These are phyloP conservation scores for Ctenopoma multispine DNA, from an alignment of 2,797 vertebrate species.

Conservation along the genomic window DNA sequence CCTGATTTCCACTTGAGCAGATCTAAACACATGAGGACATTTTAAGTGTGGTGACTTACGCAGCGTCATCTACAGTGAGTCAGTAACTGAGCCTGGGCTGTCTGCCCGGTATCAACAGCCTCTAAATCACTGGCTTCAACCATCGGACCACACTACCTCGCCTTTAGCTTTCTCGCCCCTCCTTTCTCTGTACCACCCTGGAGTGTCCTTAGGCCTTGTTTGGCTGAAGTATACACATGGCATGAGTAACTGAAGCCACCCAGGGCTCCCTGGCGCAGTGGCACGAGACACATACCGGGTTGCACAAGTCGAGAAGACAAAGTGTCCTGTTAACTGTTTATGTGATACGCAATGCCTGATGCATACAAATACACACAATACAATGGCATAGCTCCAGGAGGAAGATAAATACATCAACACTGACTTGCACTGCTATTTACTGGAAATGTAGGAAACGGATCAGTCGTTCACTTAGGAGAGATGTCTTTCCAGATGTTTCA, in stretches of 20 bases:
- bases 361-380: slow-evolving; percentile 61
- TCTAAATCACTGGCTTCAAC: slow-evolving; percentile 84
- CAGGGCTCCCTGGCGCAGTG: slow-evolving; percentile 74
- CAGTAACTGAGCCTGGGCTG: slow-evolving; percentile 82
- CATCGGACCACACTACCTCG: slow-evolving; percentile 82
- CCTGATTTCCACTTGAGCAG: slow-evolving; percentile 84
- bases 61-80: slow-evolving; percentile 82
- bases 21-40: slow-evolving; percentile 84
- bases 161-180: slow-evolving; percentile 71
- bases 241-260: slow-evolving; percentile 82
- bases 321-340: slow-evolving; percentile 72
- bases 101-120: slow-evolving; percentile 85
- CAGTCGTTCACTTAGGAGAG: slow-evolving; percentile 46
- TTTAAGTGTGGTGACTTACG: slow-evolving; percentile 86
- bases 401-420: slow-evolving; percentile 53
- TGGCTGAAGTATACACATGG: slow-evolving; percentile 80
- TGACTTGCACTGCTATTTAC: slow-evolving; percentile 41
- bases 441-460: slow-evolving; percentile 55
- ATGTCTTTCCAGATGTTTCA: slow-evolving; percentile 64
- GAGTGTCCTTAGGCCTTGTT: slow-evolving; percentile 82
- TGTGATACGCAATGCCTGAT: slow-evolving; percentile 59
- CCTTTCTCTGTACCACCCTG: slow-evolving; percentile 78
- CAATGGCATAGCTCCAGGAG: slow-evolving; percentile 47
- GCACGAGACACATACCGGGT: slow-evolving; percentile 71
- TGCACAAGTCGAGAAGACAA: slow-evolving; percentile 64